Conservation (phyloP, 2,888 invertebrate genomes). For the Lydus trimaculatus region DNA sequence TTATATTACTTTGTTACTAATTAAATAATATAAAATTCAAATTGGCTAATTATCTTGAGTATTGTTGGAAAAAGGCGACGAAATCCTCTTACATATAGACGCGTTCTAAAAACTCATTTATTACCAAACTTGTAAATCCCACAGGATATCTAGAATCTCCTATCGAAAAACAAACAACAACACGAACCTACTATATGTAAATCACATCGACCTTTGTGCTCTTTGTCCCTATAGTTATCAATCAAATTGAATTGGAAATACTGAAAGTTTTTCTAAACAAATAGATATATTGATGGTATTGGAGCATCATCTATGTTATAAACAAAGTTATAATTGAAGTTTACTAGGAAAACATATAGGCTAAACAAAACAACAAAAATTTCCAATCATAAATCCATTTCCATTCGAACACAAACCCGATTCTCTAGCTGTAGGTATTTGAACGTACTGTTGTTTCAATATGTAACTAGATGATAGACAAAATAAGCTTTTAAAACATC, state of each 20-base stretch:
- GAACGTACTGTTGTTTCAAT: background rate
- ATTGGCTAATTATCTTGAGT: background rate
- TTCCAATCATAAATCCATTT: slow-evolving; percentile 19
- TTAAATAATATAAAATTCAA: background rate
- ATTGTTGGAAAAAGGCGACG: background rate
- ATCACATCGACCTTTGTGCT: background rate
- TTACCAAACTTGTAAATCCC: background rate
- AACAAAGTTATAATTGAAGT: slow-evolving; percentile 22
- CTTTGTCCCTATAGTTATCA: background rate
- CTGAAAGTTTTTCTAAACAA: background rate
- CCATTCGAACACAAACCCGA: slow-evolving; percentile 16
- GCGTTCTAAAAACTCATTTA: background rate
- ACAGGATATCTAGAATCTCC: background rate
- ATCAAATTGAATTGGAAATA: background rate
- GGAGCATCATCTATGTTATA: background rate
- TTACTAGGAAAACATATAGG: background rate
- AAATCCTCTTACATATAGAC: background rate
- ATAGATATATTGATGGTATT: background rate
- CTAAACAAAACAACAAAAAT: slow-evolving; percentile 24
- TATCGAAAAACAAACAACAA: background rate
- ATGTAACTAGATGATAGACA: background rate
- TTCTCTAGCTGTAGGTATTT: slow-evolving; percentile 14
- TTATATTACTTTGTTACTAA: background rate
- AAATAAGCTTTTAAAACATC: background rate
- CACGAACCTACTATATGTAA: background rate